These are phyloP conservation scores for Agonopterix arenella DNA, from an alignment of 2,888 invertebrate species.

Conservation along the genomic window DNA sequence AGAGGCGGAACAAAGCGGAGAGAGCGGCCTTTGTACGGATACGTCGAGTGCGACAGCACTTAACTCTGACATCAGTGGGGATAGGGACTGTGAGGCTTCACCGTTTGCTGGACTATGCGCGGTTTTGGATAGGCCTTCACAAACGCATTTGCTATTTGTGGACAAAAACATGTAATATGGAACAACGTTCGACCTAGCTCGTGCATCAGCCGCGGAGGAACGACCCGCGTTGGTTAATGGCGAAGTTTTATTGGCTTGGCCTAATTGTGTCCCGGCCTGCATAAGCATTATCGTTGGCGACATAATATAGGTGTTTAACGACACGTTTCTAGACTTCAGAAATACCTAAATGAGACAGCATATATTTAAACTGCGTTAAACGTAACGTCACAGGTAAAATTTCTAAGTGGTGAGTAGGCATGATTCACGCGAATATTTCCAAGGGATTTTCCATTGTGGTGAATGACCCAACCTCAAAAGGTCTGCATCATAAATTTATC, in stretches of 20 bases:
- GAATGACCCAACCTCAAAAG: slow-evolving; percentile 9
- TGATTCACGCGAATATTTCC: slow-evolving; percentile 7
- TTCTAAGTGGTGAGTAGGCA: no score
- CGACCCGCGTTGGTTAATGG: slow-evolving; percentile 40
- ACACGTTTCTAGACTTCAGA: no score
- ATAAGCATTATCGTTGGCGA: slow-evolving; percentile 27
- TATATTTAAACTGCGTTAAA: no score
- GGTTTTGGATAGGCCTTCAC: neutral
- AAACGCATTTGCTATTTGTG: no score
- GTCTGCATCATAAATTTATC: slow-evolving; percentile 18
- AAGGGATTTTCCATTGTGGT: slow-evolving; percentile 9
- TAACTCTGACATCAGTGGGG: slow-evolving; percentile 55
- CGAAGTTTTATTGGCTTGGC: slow-evolving; percentile 57
- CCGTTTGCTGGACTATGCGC: slow-evolving; percentile 15
- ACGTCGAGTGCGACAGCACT: slow-evolving; percentile 59
- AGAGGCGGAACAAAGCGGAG: slow-evolving; percentile 70
- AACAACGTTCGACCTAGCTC: slow-evolving; percentile 4
- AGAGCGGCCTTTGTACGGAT: slow-evolving; percentile 67
- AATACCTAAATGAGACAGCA: slow-evolving; percentile 5
- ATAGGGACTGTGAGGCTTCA: slow-evolving; percentile 1
- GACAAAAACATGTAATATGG: neutral
- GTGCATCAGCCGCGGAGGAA: slow-evolving; percentile 28
- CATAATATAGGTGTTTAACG: no score
- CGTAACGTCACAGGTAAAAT: no score
- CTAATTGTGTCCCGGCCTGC: slow-evolving; percentile 61